Percentiles rank a stretch among this genome's conserved stretches.
Conservation (phyloP, 2,797 vertebrate species). For the Coluber constrictor region DNA sequence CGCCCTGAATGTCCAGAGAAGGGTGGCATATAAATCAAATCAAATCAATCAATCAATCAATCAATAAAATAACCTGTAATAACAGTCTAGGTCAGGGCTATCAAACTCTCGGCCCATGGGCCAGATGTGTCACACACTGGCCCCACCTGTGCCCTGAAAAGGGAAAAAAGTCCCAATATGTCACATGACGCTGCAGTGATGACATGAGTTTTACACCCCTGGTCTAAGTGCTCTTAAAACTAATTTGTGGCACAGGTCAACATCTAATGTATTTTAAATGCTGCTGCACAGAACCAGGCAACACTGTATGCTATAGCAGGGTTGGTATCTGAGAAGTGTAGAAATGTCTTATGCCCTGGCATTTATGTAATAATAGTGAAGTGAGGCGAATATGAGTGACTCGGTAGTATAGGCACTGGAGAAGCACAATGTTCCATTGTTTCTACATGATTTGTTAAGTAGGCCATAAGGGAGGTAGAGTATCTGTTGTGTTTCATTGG, state of each 20-base stretch:
- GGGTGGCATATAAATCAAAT: too few relatives aligned
- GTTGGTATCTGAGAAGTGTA: not conserved
- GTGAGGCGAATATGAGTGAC: not conserved
- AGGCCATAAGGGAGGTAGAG: not conserved
- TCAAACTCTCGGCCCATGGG: too few relatives aligned
- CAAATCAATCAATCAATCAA: too few relatives aligned
- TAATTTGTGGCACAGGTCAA: not conserved
- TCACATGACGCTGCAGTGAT: fast-evolving
- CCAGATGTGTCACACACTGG: too few relatives aligned
- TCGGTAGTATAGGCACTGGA: not conserved
- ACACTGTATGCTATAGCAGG: not conserved
- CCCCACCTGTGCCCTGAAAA: too few relatives aligned
- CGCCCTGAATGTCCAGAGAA: too few relatives aligned
- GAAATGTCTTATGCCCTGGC: not conserved
- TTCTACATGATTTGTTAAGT: not conserved
- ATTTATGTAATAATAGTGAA: not conserved
- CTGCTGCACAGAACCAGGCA: not conserved
- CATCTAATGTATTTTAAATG: not conserved
- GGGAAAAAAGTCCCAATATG: too few relatives aligned
- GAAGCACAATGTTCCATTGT: not conserved
- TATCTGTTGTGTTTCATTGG: not conserved
- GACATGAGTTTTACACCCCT: too few relatives aligned
- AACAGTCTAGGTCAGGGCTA: not conserved
- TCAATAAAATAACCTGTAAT: not conserved
- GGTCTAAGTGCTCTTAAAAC: not conserved